Evolutionary conservation across 2,797 vertebrate genomes (phyloP).

Genomic region (Channallabes apus): DNA sequence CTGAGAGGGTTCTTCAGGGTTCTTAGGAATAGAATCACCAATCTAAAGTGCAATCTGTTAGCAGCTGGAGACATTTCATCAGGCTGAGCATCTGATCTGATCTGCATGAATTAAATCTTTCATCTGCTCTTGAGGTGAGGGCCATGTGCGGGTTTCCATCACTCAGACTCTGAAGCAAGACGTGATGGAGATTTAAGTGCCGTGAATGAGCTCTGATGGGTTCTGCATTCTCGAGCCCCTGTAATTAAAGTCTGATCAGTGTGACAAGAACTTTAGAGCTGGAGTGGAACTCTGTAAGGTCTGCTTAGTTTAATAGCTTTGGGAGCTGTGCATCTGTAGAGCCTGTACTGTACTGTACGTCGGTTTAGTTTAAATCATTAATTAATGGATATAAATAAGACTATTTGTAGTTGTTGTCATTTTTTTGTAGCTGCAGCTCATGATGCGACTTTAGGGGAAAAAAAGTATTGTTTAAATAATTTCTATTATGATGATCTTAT

Average conservation of each 20-base stretch:
- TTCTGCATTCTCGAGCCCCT: not conserved
- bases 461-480: too few relatives aligned
- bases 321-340: not conserved
- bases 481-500: too few relatives aligned
- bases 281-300: not conserved
- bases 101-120: constrained; percentile 63
- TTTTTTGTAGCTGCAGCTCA: not conserved
- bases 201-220: not conserved
- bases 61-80: constrained; percentile 64
- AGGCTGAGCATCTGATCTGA: constrained; percentile 59
- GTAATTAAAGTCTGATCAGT: not conserved
- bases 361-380: not conserved
- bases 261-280: not conserved
- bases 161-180: not conserved
- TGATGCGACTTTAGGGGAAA: not conserved
- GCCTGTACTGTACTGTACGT: too few relatives aligned
- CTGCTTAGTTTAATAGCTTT: not conserved
- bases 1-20: constrained; percentile 15
- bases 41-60: constrained; percentile 34
- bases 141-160: not conserved
- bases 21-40: constrained; percentile 4
- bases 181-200: not conserved
- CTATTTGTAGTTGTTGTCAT: not conserved
- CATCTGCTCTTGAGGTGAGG: constrained; percentile 34
- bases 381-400: not conserved